These are phyloP conservation scores for Poecile atricapillus DNA, from an alignment of 2,113 vertebrate species.

Conservation along the genomic window DNA sequence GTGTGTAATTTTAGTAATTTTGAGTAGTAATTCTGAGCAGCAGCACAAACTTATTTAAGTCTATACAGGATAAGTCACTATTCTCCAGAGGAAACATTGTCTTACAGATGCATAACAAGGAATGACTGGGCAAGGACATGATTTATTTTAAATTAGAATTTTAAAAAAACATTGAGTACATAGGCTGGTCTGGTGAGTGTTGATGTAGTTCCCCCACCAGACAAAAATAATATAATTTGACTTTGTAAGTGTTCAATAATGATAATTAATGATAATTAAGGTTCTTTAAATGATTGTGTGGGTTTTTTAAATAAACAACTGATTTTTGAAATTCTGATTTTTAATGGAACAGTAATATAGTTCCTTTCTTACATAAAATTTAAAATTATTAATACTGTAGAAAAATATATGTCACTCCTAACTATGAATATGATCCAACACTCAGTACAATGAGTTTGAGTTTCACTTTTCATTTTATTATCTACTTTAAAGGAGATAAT, in stretches of 20 bases:
- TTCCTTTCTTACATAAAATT: background rate
- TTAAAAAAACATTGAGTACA: background rate
- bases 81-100: background rate
- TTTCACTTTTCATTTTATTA: background rate
- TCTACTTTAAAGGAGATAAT: background rate
- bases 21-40: background rate
- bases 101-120: background rate
- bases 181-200: background rate
- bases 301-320: background rate
- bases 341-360: background rate
- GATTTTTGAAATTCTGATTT: background rate
- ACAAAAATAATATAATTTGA: background rate
- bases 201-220: background rate
- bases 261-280: background rate
- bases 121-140: background rate
- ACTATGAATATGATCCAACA: background rate
- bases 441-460: background rate
- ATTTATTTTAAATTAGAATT: background rate
- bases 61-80: background rate
- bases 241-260: background rate
- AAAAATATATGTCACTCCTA: background rate
- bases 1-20: background rate
- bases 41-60: background rate
- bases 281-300: rapidly evolving
- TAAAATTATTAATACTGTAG: background rate